Evolutionary conservation across 2,113 vertebrate genomes (phyloP).

Genomic region (Camelus dromedarius): DNA sequence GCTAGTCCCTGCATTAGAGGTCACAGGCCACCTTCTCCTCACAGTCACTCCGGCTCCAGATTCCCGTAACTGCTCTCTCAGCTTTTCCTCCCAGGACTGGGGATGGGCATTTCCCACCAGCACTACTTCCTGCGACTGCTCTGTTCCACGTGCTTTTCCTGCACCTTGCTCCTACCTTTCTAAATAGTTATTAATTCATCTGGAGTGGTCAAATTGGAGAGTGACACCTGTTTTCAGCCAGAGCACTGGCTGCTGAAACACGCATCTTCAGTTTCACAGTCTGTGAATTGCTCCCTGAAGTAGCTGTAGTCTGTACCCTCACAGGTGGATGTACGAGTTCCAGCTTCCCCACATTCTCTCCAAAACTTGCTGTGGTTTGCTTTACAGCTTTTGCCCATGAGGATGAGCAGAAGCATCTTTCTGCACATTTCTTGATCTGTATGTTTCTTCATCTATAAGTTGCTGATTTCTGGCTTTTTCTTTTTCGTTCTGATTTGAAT

Average conservation of each 20-base stretch:
- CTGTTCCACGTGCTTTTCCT: background rate
- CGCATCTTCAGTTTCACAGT: background rate
- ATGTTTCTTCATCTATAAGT: background rate
- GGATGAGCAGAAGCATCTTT: background rate
- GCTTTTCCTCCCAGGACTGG: background rate
- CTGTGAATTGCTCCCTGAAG: background rate
- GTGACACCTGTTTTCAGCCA: background rate
- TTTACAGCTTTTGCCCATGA: background rate
- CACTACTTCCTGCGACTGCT: too few species aligned
- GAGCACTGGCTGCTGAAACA: background rate
- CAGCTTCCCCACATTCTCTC: background rate
- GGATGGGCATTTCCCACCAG: background rate
- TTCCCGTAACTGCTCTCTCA: background rate
- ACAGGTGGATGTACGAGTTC: background rate
- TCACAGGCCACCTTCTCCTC: background rate
- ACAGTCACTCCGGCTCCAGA: background rate
- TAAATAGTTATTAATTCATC: background rate
- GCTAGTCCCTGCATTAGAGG: background rate
- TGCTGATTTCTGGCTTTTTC: background rate
- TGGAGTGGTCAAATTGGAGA: background rate
- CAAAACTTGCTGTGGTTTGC: background rate
- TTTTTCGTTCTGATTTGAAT: conserved; percentile 25
- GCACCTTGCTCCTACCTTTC: background rate
- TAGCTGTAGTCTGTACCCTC: background rate
- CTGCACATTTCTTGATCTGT: background rate